Percentiles rank a stretch among this genome's conserved stretches.
Conservation (phyloP, 2,113 vertebrate genomes). For the Pteronura brasiliensis region DNA sequence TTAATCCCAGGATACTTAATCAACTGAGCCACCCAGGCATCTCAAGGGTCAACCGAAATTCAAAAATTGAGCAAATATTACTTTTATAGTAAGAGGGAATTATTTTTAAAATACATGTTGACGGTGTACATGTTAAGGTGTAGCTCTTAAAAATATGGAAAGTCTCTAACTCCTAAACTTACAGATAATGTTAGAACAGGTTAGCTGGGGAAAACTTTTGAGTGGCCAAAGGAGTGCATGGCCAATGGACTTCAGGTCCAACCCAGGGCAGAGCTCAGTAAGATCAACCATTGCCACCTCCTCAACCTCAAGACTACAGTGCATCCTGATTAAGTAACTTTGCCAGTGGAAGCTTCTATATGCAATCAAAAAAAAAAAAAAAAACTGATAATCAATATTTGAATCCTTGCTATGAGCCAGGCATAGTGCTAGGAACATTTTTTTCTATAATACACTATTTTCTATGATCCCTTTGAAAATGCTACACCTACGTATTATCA, state of each 20-base stretch:
- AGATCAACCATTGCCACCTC: not conserved
- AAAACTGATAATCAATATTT: not conserved
- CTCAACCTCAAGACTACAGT: not conserved
- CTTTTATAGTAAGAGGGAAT: not conserved
- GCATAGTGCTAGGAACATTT: not conserved
- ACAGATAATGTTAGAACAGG: not conserved
- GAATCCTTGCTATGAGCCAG: not conserved
- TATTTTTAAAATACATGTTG: not conserved
- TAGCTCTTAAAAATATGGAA: not conserved
- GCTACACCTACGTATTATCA: not conserved
- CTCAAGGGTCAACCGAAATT: not conserved
- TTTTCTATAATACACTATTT: not conserved
- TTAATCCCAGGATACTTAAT: not conserved
- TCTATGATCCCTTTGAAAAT: not conserved
- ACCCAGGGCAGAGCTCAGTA: not conserved
- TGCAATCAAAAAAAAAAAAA: not conserved
- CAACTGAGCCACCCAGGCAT: not conserved
- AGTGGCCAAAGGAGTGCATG: no score
- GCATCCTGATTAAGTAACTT: not conserved
- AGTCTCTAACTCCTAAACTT: not conserved
- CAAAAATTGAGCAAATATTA: not conserved
- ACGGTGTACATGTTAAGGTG: not conserved
- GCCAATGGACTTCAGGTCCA: no score
- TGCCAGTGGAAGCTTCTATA: not conserved
- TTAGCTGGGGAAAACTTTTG: not conserved